Conservation (phyloP, 2,888 invertebrate genomes). For the Ariolimax columbianus region DNA sequence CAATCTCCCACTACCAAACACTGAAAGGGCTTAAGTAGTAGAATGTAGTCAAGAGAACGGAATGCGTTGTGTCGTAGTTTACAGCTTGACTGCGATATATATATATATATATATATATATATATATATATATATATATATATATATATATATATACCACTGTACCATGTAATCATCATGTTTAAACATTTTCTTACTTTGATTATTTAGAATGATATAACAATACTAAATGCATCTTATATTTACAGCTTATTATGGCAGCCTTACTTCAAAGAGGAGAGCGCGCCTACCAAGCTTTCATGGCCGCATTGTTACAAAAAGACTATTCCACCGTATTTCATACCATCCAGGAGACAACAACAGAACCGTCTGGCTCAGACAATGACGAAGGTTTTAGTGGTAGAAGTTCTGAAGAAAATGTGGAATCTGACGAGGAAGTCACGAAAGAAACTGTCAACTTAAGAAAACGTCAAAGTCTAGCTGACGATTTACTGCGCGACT, state of each 20-base stretch:
- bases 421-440: conserved; percentile 42
- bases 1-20: too few species aligned
- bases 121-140: too few species aligned
- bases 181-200: not conserved
- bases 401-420: not conserved
- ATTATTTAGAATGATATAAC: not conserved
- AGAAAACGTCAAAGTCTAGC: not conserved
- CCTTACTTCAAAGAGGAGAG: conserved; percentile 52
- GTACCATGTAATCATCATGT: too few species aligned
- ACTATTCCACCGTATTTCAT: conserved; percentile 49
- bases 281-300: conserved; percentile 50
- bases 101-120: too few species aligned
- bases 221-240: not conserved
- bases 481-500: not conserved
- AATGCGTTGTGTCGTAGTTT: too few species aligned
- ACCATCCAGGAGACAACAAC: conserved; percentile 46
- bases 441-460: not conserved
- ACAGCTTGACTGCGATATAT: too few species aligned
- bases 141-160: too few species aligned
- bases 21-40: too few species aligned
- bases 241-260: conserved; percentile 49
- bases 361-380: conserved; percentile 20
- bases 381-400: conserved; percentile 7
- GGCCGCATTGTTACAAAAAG: conserved; percentile 50
- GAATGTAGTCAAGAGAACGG: too few species aligned